Evolutionary conservation across 2,113 vertebrate species (phyloP), one percentile per base, ranked within the genome.

Genomic region (Prunella fulvescens): DNA sequence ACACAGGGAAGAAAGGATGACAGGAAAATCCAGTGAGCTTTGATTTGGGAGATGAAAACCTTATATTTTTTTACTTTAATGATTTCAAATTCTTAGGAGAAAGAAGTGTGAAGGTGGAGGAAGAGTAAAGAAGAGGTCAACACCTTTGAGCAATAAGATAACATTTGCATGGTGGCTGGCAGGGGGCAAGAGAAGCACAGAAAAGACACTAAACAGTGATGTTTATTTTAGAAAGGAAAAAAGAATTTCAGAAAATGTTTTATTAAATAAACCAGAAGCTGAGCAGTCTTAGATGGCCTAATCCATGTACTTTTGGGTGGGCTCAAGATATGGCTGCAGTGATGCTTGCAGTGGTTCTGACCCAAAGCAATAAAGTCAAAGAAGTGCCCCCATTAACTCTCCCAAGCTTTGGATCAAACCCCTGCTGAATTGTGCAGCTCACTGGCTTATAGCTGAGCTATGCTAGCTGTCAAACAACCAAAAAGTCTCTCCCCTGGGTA

Each of bases 401-500:
- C 89, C 56, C 79, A 96, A 62, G 67, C 60, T 90, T 90, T 83
- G 69, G 85, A 93, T 93, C 72, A 86, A 86, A 16, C 48, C 51
- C 57, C 72, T 88, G 35, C 88, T 81, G 88, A 93, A 94, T 60
- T 86, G 82, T 81, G 40, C 64, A 74, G 67, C 69, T 96, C 64
- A 28, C 60, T 92, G 82, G 64, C 67, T 95, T 67, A 93, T 79
- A 86, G 82, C 82, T 93, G 67, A 88, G 71, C 82, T 81, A 51
- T 4, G 6, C 48, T 86, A 48, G 76, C 88, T 96, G 90, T 95
- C 96, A 96, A 74, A 64, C 71, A 88, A 94, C 64, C 60, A 77
- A 60, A 80, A 90, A 81, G 56, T 92, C 76, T 93, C 93, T 97
- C 93, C 94, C 92, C 85, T 86, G 96, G 94, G 94, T 92, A 71